These are phyloP conservation scores for Nyctereutes procyonoides DNA, from an alignment of 2,113 vertebrate species.

Conservation along the genomic window DNA sequence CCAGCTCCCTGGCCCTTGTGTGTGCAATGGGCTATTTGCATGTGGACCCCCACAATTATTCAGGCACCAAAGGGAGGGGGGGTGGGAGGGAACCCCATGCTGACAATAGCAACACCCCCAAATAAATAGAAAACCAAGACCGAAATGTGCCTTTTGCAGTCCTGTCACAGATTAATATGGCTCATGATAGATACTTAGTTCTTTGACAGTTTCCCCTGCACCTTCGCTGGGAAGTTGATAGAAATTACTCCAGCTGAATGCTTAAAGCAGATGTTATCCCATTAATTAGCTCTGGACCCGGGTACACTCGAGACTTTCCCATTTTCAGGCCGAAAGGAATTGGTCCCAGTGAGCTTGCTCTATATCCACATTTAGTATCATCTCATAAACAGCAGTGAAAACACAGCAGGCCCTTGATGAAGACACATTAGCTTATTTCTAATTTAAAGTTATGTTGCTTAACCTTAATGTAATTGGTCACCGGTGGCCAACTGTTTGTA, in stretches of 20 bases:
- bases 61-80: not conserved
- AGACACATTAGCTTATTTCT: conserved; percentile 90
- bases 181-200: conserved; percentile 86
- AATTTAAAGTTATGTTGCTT: conserved; percentile 89
- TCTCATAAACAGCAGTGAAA: conserved; percentile 91
- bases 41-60: not conserved
- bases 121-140: conserved; percentile 69
- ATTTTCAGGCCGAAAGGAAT: conserved; percentile 91
- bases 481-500: conserved; percentile 92
- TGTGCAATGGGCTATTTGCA: not conserved
- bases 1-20: not conserved
- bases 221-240: conserved; percentile 87
- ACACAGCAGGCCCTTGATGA: conserved; percentile 90
- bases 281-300: conserved; percentile 92
- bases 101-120: conserved; percentile 50
- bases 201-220: conserved; percentile 85
- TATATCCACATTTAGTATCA: conserved; percentile 91
- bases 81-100: not conserved
- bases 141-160: conserved; percentile 77
- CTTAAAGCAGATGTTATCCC: conserved; percentile 91
- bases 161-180: conserved; percentile 82
- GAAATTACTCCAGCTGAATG: conserved; percentile 87
- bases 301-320: conserved; percentile 87
- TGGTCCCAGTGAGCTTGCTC: conserved; percentile 90
- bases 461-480: conserved; percentile 94